Evolutionary conservation across 2,888 invertebrate genomes (phyloP).

Genomic region (Poecilus cupreus): DNA sequence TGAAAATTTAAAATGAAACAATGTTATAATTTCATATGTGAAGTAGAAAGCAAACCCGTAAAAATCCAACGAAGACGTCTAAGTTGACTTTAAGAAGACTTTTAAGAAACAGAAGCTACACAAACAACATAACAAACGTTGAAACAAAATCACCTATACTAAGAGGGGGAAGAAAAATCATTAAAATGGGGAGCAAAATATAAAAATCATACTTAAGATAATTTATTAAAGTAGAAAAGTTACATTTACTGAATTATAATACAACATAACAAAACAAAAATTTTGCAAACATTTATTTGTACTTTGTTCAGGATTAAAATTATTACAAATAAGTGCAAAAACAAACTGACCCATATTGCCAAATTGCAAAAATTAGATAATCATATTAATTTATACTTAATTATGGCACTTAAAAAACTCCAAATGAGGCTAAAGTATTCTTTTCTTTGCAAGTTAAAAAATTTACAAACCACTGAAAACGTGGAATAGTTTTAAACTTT

Average conservation of each 20-base stretch:
- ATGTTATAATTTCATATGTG: no score
- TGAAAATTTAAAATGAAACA: no score
- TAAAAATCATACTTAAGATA: not conserved
- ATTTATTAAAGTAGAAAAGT: not conserved
- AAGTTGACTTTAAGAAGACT: no score
- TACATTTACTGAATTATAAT: not conserved
- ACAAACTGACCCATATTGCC: no score
- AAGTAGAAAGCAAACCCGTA: no score
- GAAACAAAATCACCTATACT: no score
- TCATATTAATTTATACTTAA: not conserved
- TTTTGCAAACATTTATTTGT: not conserved
- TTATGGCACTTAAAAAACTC: conserved; percentile 22
- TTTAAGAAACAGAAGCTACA: no score
- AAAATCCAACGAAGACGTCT: no score
- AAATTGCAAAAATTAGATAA: not conserved
- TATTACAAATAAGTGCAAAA: no score
- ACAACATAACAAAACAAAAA: not conserved
- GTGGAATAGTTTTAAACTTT: conserved; percentile 79
- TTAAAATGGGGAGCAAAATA: no score
- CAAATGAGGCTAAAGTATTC: conserved; percentile 70
- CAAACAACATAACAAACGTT: no score
- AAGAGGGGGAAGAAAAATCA: no score
- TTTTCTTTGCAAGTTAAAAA: conserved; percentile 78
- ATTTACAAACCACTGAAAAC: conserved; percentile 77
- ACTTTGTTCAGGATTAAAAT: not conserved